phyloP scores from a whole-genome alignment of 2,888 invertebrate genomes.

The Zaprionus obscuricornis region DNA sequence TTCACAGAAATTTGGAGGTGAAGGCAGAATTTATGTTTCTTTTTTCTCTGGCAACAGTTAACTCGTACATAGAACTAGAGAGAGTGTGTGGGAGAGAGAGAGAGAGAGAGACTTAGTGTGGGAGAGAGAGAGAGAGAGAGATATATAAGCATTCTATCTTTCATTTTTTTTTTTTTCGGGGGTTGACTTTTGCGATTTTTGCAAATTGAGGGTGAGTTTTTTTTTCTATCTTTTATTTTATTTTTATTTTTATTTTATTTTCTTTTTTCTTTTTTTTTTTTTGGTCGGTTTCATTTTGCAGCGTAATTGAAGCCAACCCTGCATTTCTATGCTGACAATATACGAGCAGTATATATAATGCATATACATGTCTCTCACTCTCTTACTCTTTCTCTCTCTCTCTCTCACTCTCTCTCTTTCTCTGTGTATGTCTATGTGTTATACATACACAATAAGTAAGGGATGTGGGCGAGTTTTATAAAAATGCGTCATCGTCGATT shows the following conservation, averaged over 20 bases:
- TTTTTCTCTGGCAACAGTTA: no score
- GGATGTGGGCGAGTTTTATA: neutral
- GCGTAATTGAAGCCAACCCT: constrained; percentile 70
- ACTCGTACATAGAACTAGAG: no score
- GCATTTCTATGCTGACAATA: constrained; percentile 10
- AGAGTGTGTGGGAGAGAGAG: no score
- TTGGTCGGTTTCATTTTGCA: constrained; percentile 34
- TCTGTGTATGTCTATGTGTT: constrained; percentile 15
- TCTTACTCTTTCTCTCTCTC: no score
- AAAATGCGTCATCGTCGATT: constrained; percentile 74
- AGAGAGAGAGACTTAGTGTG: no score
- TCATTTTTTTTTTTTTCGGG: constrained; percentile 60
- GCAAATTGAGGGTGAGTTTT: constrained; percentile 68
- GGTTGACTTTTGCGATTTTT: constrained; percentile 62
- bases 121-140: no score
- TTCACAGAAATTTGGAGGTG: constrained; percentile 40
- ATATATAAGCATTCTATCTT: no score
- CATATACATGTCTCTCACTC: constrained; percentile 6
- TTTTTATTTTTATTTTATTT: no score
- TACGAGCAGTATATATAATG: constrained; percentile 9
- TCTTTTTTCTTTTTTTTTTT: no score
- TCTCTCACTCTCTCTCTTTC: no score
- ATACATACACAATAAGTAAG: constrained; percentile 12
- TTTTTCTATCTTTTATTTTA: neutral
- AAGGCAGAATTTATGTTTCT: constrained; percentile 50